Base-by-base conservation (phyloP, 2,797 vertebrate genomes). In the Falco rusticolus region DNA sequence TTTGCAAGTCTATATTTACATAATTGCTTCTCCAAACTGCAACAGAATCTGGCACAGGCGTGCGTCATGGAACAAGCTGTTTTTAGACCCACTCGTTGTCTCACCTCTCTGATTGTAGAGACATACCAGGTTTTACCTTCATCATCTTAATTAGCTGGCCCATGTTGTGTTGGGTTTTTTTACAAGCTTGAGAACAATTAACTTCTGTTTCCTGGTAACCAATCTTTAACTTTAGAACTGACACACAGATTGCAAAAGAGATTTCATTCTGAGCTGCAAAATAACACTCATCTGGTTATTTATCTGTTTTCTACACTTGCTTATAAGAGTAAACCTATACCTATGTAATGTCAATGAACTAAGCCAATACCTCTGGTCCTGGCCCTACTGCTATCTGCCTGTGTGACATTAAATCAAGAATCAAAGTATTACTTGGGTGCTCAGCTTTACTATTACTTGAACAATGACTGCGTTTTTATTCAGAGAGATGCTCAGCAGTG, bases 1-100 rank as follows among this genome's bases (percentile, higher is more conserved):
- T 94, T 96, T 90, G 80, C 83, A 94, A 93, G 91, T 94, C 96
- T 96, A 94, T 96, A 95, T 96, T 96, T 97, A 96, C 80, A 84
- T 95, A 97, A 97, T 96, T 96, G 85, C 85, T 91, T 84, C 93
- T 93, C 88, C 93, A 91, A 84, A 87, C 84, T 96, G 87, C 70
- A 84, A 26, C 85, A 95, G 94, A 91, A 94, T 81, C 89, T 96
- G 94, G 70, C 91, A 94, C 51, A 84, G 66, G 80, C 83, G n/a
- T 84, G 70, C 15, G 11, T 96, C 95, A 95, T 7, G 45, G 87
- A 93, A 94, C 0, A 17, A 90, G 79, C 43, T 95, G 76, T 41
- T 94, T 97, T 94, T 94, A 91, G 86, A 94, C 74, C n/a, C 2
- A 0, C 56, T 90, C 11, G 1, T 94, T 94, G 66, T 78, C 90